phyloP scores from a whole-genome alignment of 2,888 invertebrate species.

The Petrophora chlorosata region DNA sequence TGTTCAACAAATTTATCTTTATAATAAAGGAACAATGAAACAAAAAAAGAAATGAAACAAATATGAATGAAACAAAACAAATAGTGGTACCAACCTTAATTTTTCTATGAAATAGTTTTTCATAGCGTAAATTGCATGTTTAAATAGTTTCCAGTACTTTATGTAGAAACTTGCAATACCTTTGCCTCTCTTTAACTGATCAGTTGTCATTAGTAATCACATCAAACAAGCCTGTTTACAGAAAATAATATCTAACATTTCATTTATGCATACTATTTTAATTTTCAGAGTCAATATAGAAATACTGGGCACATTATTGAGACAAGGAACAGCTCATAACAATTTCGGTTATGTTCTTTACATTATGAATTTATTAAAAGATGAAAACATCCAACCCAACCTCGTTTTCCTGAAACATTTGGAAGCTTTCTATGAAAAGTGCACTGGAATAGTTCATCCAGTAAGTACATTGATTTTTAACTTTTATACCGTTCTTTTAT shows the following conservation, averaged over 20 bases:
- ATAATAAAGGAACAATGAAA: no score
- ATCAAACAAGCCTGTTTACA: neutral
- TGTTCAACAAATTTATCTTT: no score
- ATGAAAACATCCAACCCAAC: conserved; percentile 86
- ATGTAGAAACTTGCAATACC: no score
- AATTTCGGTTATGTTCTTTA: conserved; percentile 87
- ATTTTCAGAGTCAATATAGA: conserved; percentile 87
- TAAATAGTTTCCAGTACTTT: no score
- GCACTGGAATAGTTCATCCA: conserved; percentile 76
- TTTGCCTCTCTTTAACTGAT: no score
- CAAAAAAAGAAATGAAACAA: no score
- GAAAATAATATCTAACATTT: no score
- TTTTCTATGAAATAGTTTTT: no score
- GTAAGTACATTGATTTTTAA: conserved; percentile 44
- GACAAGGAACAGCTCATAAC: conserved; percentile 83
- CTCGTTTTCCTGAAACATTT: conserved; percentile 85
- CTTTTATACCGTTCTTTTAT: no score
- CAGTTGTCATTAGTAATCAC: neutral
- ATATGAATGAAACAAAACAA: no score
- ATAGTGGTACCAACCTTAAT: no score
- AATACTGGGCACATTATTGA: conserved; percentile 89
- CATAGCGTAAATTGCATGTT: no score
- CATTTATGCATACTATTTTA: neutral
- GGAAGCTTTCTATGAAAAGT: conserved; percentile 84
- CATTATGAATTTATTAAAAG: conserved; percentile 86